Evolutionary conservation across 2,888 invertebrate species (phyloP), one percentile per base, ranked within the genome.

Genomic region (Anthrax anthrax): DNA sequence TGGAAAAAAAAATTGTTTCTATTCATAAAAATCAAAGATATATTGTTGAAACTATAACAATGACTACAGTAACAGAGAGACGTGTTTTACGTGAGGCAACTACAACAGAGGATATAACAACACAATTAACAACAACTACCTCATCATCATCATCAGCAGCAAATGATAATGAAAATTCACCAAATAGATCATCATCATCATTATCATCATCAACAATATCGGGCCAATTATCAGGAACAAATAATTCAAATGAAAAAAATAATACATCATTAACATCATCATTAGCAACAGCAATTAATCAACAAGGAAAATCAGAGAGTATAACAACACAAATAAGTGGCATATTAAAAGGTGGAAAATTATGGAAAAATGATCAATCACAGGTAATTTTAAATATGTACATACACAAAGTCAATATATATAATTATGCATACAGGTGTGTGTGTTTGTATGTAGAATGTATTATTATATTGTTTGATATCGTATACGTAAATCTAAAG

Each of bases 331-430:
- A 74, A 46, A 70, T 80, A 32, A 80, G 78, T 41, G 85, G 86
- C 27, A 86, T 85, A 49, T 69, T 85, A 5, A 85, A 85, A 62
- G 84, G 85, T 14, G 84, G 85, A 10, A 73, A 81, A 50, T 70
- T 85, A 14, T 84, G 85, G 84, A 81, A 81, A 57, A 76, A 76
- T 48, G 63, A 77, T 46, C 71, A 61, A 53, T 73, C 74, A 52
- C 76, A 75, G 73, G 77, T 77, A 55, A 57, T 52, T 54, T 40
- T 18, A 14, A 34, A 23, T 23, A 23, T 23, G 23, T 6, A 4
- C 8, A 23, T 18, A 13, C 12, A n/a, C n/a, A n/a, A n/a, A n/a
- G n/a, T n/a, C n/a, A n/a, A n/a, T n/a, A n/a, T n/a, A n/a, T n/a
- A n/a, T n/a, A n/a, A n/a, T n/a, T n/a, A n/a, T n/a, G n/a, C n/a